Evolutionary conservation across 2,888 invertebrate species (phyloP).

Genomic region (Microplitis manilae): DNA sequence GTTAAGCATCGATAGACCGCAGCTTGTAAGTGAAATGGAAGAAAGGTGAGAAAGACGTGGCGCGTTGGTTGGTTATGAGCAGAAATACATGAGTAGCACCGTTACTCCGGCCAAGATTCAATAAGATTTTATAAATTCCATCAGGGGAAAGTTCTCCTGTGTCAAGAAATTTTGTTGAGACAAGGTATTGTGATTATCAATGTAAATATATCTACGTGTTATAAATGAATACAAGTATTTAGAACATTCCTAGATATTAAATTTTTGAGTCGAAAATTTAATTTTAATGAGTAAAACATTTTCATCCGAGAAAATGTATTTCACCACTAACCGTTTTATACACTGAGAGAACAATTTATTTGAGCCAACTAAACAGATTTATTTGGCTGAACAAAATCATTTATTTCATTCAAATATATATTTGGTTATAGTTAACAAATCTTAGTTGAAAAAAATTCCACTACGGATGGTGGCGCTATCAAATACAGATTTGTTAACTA

Average conservation of each 20-base stretch:
- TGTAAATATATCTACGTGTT: neutral
- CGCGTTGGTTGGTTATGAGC: conserved; percentile 33
- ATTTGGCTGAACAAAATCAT: no score
- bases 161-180: conserved; percentile 21
- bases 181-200: conserved; percentile 8
- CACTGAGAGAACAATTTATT: no score
- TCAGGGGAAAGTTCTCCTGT: conserved; percentile 59
- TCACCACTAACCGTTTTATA: no score
- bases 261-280: no score
- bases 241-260: neutral
- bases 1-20: conserved; percentile 46
- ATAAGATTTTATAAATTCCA: conserved; percentile 65
- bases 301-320: no score
- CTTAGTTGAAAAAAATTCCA: no score
- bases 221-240: neutral
- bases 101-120: conserved; percentile 54
- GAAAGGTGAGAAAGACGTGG: conserved; percentile 50
- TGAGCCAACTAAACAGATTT: no score
- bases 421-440: no score
- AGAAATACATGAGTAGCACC: conserved; percentile 18
- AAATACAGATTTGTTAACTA: no score
- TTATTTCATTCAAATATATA: no score
- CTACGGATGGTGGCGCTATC: no score
- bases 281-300: no score
- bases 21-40: conserved; percentile 46